Evolutionary conservation across 2,113 vertebrate species (phyloP).

Genomic region (Cranoglanis bouderius): DNA sequence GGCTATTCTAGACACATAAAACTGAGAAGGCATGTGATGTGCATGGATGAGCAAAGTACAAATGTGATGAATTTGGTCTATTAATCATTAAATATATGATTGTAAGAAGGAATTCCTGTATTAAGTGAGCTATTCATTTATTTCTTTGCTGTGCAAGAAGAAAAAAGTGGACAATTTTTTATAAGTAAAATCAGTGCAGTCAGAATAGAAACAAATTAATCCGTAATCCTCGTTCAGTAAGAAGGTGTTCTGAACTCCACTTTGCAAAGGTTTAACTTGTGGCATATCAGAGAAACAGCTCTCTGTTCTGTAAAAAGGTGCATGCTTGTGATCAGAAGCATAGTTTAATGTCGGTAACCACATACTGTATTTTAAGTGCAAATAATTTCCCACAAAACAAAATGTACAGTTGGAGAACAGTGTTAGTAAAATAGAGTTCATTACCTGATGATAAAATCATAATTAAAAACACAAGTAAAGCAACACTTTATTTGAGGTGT

Average conservation of each 20-base stretch:
- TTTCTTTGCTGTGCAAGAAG: neutral
- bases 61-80: neutral
- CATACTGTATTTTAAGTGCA: constrained; percentile 40
- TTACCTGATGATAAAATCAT: constrained; percentile 12
- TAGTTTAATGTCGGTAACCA: constrained; percentile 49
- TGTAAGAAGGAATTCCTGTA: neutral
- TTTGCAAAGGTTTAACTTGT: neutral
- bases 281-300: neutral
- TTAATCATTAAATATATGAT: constrained; percentile 15
- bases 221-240: constrained; percentile 13
- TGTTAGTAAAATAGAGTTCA: constrained; percentile 62
- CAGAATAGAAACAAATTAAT: constrained; percentile 46
- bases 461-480: neutral
- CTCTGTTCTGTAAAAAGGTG: neutral
- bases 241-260: constrained; percentile 7
- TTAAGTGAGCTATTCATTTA: neutral
- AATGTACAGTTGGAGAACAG: constrained; percentile 49
- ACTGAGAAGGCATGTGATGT: neutral
- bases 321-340: constrained; percentile 35
- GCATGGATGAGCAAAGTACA: constrained; percentile 15
- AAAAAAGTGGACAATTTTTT: neutral
- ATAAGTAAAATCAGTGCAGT: constrained; percentile 72
- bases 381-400: constrained; percentile 32
- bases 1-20: neutral
- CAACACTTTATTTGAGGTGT: neutral